These are phyloP conservation scores for Argyra leucocephala DNA, from an alignment of 2,888 invertebrate genomes.

Conservation along the genomic window DNA sequence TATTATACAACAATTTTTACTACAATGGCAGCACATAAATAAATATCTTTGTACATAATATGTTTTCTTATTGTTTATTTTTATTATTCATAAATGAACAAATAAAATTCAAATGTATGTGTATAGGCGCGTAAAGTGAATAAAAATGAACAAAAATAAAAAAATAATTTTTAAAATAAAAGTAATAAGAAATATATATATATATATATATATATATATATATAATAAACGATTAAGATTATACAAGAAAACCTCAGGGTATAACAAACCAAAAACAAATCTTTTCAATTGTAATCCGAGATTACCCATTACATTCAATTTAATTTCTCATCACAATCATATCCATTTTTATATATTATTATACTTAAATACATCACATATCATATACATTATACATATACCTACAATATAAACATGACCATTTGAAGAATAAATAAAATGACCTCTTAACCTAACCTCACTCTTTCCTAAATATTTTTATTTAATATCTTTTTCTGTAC, in stretches of 20 bases:
- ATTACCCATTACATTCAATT: conserved; percentile 6
- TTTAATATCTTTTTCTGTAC: no score
- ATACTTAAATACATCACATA: no score
- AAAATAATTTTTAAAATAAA: background rate
- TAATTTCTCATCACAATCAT: background rate
- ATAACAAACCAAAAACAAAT: background rate
- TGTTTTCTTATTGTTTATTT: no score
- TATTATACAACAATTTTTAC: no score
- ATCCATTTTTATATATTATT: background rate
- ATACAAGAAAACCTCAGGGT: background rate
- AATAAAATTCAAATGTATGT: no score
- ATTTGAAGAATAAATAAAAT: background rate
- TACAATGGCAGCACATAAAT: no score
- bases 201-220: background rate
- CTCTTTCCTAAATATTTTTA: background rate
- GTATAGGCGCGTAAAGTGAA: background rate
- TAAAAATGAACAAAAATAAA: background rate
- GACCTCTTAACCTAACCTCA: background rate
- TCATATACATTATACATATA: no score
- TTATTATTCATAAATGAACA: no score
- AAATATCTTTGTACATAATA: no score
- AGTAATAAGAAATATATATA: background rate
- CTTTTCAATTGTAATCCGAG: conserved; percentile 4
- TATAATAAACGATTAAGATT: background rate
- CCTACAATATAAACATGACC: background rate